Percentiles rank a stretch among this genome's conserved stretches.
These are phyloP conservation scores for Enteromius anoplus DNA, from an alignment of 2,797 vertebrate genomes.

Conservation along the genomic window DNA sequence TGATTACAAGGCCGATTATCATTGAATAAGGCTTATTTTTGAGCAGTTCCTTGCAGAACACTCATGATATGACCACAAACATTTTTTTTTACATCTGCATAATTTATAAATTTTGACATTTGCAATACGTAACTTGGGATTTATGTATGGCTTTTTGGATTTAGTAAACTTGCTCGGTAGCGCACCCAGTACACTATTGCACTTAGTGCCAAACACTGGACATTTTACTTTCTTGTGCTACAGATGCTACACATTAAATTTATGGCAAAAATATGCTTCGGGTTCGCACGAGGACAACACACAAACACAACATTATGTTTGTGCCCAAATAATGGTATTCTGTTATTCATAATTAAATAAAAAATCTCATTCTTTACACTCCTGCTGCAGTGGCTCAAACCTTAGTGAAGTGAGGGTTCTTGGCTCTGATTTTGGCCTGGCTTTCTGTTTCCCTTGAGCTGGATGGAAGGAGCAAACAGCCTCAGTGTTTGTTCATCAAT, in stretches of 20 bases:
- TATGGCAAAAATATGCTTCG: neutral
- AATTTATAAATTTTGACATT: neutral
- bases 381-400: constrained; percentile 12
- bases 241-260: neutral
- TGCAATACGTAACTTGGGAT: neutral
- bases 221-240: neutral
- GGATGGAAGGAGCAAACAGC: constrained; percentile 48
- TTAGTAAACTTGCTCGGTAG: neutral
- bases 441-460: constrained; percentile 40
- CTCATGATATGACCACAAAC: neutral
- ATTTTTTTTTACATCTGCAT: no score
- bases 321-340: neutral
- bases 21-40: neutral
- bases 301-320: neutral
- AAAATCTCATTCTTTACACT: neutral
- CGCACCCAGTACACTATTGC: neutral
- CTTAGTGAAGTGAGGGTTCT: constrained; percentile 16
- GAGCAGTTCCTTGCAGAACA: neutral
- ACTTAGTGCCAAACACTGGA: neutral
- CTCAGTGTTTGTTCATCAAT: constrained; percentile 50
- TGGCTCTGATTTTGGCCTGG: constrained; percentile 39
- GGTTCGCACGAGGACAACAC: neutral
- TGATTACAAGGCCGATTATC: neutral
- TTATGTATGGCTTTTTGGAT: neutral
- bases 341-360: constrained; percentile 4